Conservation (phyloP, 2,888 invertebrate genomes). For the Chymomyza amoena region DNA sequence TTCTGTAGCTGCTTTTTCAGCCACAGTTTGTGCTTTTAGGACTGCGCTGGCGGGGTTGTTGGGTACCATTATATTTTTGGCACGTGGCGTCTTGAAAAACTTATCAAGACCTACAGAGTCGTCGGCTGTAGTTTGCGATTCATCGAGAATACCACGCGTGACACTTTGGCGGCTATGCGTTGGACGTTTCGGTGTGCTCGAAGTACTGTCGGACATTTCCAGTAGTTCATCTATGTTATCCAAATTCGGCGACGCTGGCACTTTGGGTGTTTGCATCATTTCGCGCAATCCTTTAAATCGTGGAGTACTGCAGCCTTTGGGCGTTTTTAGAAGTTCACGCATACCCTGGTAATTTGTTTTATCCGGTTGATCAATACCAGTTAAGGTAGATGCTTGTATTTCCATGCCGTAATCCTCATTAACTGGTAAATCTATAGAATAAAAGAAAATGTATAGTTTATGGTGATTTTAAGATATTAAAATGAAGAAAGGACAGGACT, state of each 20-base stretch:
- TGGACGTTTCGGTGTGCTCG: neutral
- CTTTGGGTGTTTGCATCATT: conserved; percentile 62
- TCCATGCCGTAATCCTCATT: conserved; percentile 57
- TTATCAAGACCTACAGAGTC: conserved; percentile 49
- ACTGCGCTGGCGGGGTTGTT: conserved; percentile 72
- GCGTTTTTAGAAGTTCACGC: conserved; percentile 64
- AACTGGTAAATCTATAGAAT: neutral
- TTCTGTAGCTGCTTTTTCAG: conserved; percentile 56
- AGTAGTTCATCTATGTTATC: conserved; percentile 57
- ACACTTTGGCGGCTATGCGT: neutral
- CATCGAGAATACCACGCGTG: neutral
- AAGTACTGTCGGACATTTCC: conserved; percentile 22
- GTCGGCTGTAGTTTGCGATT: neutral
- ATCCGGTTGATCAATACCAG: conserved; percentile 30
- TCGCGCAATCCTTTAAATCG: conserved; percentile 60
- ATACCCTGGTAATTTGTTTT: conserved; percentile 53
- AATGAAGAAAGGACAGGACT: too few species aligned
- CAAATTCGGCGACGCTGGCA: conserved; percentile 50
- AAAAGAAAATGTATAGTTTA: neutral
- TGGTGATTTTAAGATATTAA: neutral
- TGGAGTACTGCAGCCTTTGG: conserved; percentile 60
- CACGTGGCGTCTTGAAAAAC: conserved; percentile 74
- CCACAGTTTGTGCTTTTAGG: conserved; percentile 53
- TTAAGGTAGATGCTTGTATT: conserved; percentile 11
- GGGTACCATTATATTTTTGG: conserved; percentile 73